These are phyloP conservation scores for Mastacembelus armatus DNA, from an alignment of 2,797 vertebrate genomes.

Conservation along the genomic window DNA sequence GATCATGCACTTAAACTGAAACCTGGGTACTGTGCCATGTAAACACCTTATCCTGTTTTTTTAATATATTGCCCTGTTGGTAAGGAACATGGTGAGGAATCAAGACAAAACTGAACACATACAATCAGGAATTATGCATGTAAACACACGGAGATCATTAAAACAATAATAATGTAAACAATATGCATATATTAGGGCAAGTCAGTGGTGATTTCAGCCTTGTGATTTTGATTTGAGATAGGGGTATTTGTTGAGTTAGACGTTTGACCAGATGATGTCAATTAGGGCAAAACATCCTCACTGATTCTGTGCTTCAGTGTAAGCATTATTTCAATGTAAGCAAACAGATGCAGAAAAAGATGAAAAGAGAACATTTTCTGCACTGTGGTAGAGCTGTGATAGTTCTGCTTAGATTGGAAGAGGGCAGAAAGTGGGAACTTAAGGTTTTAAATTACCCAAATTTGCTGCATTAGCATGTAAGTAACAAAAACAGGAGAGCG, in stretches of 20 bases:
- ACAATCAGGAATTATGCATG: no score
- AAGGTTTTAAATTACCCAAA: no score
- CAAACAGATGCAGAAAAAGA: no score
- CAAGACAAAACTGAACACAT: no score
- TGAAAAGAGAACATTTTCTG: conserved; percentile 25
- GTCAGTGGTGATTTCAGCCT: not conserved
- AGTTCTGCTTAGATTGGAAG: not conserved
- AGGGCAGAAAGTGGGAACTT: no score
- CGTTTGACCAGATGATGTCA: not conserved
- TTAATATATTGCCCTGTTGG: not conserved
- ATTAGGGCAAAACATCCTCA: not conserved
- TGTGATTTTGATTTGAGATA: not conserved
- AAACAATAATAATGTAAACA: not conserved
- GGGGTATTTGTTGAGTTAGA: not conserved
- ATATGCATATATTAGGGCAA: not conserved
- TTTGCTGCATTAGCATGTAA: not conserved
- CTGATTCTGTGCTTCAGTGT: no score
- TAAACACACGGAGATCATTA: accelerated
- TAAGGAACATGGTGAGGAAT: not conserved
- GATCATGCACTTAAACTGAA: not conserved
- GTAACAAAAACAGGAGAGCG: not conserved
- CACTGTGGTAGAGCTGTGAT: not conserved
- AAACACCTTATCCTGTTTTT: not conserved
- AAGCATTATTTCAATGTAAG: not conserved
- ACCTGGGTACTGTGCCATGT: not conserved